Evolutionary conservation across 2,113 vertebrate genomes (phyloP).

Genomic region (Gila orcuttii): DNA sequence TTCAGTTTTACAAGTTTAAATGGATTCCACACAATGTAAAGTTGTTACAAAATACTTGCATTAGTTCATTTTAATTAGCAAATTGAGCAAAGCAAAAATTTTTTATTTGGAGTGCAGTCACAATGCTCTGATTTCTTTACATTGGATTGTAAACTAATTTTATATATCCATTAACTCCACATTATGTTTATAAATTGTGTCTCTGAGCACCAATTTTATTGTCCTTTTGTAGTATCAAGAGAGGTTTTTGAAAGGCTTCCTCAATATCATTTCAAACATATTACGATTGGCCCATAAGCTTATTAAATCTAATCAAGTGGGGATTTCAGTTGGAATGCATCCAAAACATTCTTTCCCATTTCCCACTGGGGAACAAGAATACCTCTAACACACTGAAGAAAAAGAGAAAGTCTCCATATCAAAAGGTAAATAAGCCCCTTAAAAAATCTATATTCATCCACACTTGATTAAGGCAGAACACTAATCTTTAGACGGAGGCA

Average conservation of each 20-base stretch:
- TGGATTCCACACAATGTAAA: background rate
- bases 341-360: conserved; percentile 29
- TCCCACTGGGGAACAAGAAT: conserved; percentile 21
- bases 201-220: conserved; percentile 27
- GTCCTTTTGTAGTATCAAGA: conserved; percentile 34
- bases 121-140: background rate
- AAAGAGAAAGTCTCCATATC: conserved; percentile 15
- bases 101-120: background rate
- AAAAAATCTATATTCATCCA: conserved; percentile 63
- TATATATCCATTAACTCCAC: background rate
- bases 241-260: conserved; percentile 55
- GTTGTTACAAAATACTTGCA: background rate
- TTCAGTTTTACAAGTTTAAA: conserved; percentile 4
- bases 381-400: conserved; percentile 23
- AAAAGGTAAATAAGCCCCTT: conserved; percentile 21
- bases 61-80: background rate
- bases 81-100: background rate
- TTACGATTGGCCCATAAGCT: conserved; percentile 59
- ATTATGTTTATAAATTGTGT: conserved; percentile 7
- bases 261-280: conserved; percentile 62
- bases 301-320: conserved; percentile 54
- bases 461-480: conserved; percentile 68
- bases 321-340: conserved; percentile 35
- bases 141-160: background rate
- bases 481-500: conserved; percentile 63